Conservation (phyloP, 2,888 invertebrate species). For the Drosophila siamana region DNA sequence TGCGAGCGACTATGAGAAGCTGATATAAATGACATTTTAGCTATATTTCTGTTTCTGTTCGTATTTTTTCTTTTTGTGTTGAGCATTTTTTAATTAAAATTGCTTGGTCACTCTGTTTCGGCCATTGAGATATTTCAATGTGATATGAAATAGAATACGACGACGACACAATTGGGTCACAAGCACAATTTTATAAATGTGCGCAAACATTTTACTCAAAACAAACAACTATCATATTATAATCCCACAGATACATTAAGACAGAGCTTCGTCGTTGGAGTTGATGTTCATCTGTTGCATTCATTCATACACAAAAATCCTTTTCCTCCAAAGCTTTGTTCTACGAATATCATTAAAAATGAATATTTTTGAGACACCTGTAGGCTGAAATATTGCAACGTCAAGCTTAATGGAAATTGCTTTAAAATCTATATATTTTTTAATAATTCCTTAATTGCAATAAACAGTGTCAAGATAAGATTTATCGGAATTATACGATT, state of each 20-base stretch:
- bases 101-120: slow-evolving; percentile 38
- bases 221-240: neutral
- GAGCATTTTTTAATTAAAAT: slow-evolving; percentile 67
- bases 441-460: no score
- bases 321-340: neutral
- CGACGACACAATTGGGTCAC: slow-evolving; percentile 26
- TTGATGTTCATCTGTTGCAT: neutral
- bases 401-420: no score
- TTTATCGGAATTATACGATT: no score
- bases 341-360: neutral
- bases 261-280: neutral
- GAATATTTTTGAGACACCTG: neutral
- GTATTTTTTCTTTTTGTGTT: slow-evolving; percentile 13
- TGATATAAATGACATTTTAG: slow-evolving; percentile 67
- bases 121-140: slow-evolving; percentile 30
- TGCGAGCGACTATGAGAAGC: slow-evolving; percentile 42
- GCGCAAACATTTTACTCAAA: neutral
- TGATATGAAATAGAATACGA: slow-evolving; percentile 31
- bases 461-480: no score
- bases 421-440: no score
- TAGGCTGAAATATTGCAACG: neutral
- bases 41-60: slow-evolving; percentile 9
- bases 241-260: neutral
- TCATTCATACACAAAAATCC: neutral
- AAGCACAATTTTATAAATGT: slow-evolving; percentile 11